These are phyloP conservation scores for Camelus dromedarius DNA, from an alignment of 2,113 vertebrate species.

Conservation along the genomic window DNA sequence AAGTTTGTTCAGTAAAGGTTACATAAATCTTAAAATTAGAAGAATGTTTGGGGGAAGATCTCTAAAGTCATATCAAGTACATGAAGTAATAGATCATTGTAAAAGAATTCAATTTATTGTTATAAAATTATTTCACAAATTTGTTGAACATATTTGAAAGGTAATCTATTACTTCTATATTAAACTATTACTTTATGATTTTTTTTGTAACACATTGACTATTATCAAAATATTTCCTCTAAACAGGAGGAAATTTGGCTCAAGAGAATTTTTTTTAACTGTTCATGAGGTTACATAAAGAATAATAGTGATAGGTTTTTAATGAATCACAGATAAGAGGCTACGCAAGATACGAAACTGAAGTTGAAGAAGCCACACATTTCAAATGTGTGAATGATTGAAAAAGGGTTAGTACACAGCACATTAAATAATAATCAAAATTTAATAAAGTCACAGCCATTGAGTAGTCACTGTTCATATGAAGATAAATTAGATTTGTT, in stretches of 20 bases:
- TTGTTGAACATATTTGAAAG: background rate
- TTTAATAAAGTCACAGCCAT: background rate
- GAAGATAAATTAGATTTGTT: background rate
- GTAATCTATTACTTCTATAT: background rate
- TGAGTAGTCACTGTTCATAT: background rate
- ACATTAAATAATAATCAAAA: background rate
- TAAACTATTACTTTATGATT: background rate
- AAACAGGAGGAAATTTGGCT: background rate
- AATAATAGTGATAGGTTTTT: background rate
- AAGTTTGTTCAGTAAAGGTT: background rate
- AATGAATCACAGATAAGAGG: background rate
- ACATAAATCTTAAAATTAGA: background rate
- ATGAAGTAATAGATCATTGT: background rate
- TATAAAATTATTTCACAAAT: background rate
- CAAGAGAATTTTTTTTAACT: background rate
- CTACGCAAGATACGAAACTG: background rate
- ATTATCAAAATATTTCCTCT: background rate
- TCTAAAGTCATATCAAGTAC: background rate
- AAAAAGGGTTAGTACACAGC: background rate
- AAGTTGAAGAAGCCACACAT: background rate
- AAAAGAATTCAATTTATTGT: background rate
- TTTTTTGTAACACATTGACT: background rate
- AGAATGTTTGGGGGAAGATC: background rate
- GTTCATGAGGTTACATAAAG: background rate
- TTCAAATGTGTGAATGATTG: slow-evolving; percentile 21